Base-by-base conservation (phyloP, 2,888 invertebrate species). In the Phyllotreta striolata region DNA sequence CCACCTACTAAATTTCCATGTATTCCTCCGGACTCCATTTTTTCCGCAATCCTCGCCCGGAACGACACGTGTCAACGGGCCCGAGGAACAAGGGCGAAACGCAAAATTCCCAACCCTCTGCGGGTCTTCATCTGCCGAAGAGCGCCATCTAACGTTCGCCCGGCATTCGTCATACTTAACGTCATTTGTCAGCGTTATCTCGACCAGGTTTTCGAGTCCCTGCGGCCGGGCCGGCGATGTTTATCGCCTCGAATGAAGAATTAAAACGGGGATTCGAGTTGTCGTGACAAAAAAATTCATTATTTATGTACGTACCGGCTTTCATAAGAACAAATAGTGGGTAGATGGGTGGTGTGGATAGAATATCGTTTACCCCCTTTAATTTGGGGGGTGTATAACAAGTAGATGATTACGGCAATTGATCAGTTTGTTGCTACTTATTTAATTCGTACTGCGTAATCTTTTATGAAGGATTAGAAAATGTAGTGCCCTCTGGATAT, bases 111-210 rank as follows among this genome's bases (percentile, higher is more conserved):
- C 67, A 44, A 61, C 54, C 47, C 41, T 51, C 43, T 39, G 37
- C 51, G 40, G 41, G 39, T 52, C 54, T 52, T 64, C 64, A 60
- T 56, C 60, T 55, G 55, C 24, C n/a, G 3, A 40, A 55, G 60
- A 43, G 56, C 59, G 57, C 62, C 61, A 57, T 62, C 57, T 65
- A 62, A 44, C 70, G 72, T 75, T 72, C 71, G 72, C 73, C 49
- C 24, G 24, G 34, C 12, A 49, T 49, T 49, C 49, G n/a, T 52
- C 75, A 75, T 73, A 71, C 71, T 71, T 67, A 68, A 71, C 64
- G 70, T 72, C 73, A 74, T 75, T 74, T 75, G 75, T 75, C 75
- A 74, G 73, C 66, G 73, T 75, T 74, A 75, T 75, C 75, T 72
- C 64, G 59, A 66, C 63, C 65, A 66, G 64, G 71, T 71, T 68